phyloP scores from a whole-genome alignment of 2,888 invertebrate genomes.

The Cheilosia urbana region DNA sequence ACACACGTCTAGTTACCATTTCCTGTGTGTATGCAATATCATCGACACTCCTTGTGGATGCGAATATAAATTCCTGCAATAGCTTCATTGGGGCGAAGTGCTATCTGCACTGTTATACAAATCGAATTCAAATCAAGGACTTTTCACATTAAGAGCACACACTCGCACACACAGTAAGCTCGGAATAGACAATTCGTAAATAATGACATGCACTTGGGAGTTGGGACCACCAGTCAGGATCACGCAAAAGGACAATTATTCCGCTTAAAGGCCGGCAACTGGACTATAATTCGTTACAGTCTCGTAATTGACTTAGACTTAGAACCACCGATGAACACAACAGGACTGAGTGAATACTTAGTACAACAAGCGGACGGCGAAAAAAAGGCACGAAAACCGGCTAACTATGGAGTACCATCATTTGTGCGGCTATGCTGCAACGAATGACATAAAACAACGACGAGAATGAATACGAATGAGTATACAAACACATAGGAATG shows the following conservation, averaged over 20 bases:
- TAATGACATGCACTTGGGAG: conserved; percentile 16
- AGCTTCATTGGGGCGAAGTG: conserved; percentile 82
- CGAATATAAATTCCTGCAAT: conserved; percentile 83
- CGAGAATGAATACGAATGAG: conserved; percentile 19
- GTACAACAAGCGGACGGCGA: conserved; percentile 1
- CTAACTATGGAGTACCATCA: conserved; percentile 42
- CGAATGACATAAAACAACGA: conserved; percentile 51
- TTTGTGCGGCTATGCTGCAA: conserved; percentile 43
- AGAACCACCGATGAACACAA: conserved; percentile 32
- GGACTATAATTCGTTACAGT: not conserved
- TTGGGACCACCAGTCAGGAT: not conserved
- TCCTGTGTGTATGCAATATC: conserved; percentile 82
- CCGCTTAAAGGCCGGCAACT: conserved; percentile 1
- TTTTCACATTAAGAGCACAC: conserved; percentile 12
- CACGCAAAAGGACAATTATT: conserved; percentile 5
- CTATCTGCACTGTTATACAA: not conserved
- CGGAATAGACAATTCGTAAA: not conserved
- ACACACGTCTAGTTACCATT: conserved; percentile 81
- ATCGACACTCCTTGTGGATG: conserved; percentile 83
- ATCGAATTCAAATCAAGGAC: conserved; percentile 1
- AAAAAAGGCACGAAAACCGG: conserved; percentile 19
- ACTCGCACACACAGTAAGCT: not conserved
- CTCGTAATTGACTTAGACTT: conserved; percentile 26
- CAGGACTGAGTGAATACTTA: conserved; percentile 24
- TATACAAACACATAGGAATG: not conserved